Conservation (phyloP, 2,113 vertebrate species). For the Vireo altiloquus region DNA sequence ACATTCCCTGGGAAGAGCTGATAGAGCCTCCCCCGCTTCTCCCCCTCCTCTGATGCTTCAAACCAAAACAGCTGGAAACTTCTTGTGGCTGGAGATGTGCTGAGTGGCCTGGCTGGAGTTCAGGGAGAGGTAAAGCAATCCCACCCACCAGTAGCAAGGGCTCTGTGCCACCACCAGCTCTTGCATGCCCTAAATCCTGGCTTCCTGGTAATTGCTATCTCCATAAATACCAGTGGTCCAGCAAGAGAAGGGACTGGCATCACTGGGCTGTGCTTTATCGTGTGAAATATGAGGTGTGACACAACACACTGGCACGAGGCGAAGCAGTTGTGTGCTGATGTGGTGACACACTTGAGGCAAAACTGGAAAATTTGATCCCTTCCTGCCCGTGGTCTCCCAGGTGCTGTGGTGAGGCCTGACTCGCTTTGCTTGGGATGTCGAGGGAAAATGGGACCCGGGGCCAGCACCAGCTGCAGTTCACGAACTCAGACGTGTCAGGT, state of each 20-base stretch:
- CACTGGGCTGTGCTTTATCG: not conserved
- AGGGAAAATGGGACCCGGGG: not conserved
- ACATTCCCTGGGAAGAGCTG: conserved; percentile 45
- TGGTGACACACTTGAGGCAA: conserved; percentile 56
- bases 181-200: not conserved
- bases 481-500: not conserved
- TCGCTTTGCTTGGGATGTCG: not conserved
- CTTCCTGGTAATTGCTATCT: conserved; percentile 41
- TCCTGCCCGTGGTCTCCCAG: not conserved
- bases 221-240: not conserved
- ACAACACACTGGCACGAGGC: conserved; percentile 45
- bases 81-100: conserved; percentile 53
- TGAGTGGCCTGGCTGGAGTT: conserved; percentile 54
- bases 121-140: conserved; percentile 50
- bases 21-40: conserved; percentile 20
- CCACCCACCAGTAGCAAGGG: conserved; percentile 45
- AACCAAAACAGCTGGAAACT: conserved; percentile 58
- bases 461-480: conserved; percentile 31
- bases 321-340: conserved; percentile 58
- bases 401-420: not conserved
- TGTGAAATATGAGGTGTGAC: conserved; percentile 65
- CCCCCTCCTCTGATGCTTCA: not conserved
- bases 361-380: conserved; percentile 60
- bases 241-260: not conserved
- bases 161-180: not conserved